Evolutionary conservation across 64 coral and sea anemone genomes (phyloP).

Genomic region (Stichodactyla helianthus): DNA sequence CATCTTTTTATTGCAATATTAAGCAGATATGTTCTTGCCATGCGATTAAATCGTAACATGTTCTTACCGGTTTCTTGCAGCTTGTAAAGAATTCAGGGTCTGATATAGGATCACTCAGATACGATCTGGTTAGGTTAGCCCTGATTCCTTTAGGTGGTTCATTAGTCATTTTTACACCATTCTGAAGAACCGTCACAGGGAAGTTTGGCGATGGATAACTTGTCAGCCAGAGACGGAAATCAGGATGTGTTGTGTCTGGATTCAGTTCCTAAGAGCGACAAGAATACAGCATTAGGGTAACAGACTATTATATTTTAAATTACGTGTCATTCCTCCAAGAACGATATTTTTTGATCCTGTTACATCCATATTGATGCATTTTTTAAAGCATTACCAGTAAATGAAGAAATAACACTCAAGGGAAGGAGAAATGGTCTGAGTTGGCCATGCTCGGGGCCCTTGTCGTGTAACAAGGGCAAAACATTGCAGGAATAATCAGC

Average conservation of each 20-base stretch:
- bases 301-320: neutral
- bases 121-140: conserved; percentile 86
- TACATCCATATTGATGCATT: too few species aligned
- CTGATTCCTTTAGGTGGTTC: conserved; percentile 92
- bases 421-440: too few species aligned
- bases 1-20: neutral
- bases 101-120: conserved; percentile 93
- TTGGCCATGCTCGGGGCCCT: too few species aligned
- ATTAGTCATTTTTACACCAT: conserved; percentile 99
- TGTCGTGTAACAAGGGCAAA: too few species aligned
- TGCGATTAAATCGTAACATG: neutral
- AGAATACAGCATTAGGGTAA: conserved; percentile 1
- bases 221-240: conserved; percentile 96
- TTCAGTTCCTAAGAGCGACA: conserved; percentile 64
- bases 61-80: conserved; percentile 91
- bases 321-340: too few species aligned
- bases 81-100: conserved; percentile 92
- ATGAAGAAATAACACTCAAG: too few species aligned
- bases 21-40: too few species aligned
- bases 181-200: conserved; percentile 94
- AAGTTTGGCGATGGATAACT: conserved; percentile 98
- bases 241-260: conserved; percentile 91
- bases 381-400: too few species aligned
- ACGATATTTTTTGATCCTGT: too few species aligned
- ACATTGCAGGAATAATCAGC: too few species aligned